These are phyloP conservation scores for Callinectes sapidus DNA, from an alignment of 2,888 invertebrate species.

Conservation along the genomic window DNA sequence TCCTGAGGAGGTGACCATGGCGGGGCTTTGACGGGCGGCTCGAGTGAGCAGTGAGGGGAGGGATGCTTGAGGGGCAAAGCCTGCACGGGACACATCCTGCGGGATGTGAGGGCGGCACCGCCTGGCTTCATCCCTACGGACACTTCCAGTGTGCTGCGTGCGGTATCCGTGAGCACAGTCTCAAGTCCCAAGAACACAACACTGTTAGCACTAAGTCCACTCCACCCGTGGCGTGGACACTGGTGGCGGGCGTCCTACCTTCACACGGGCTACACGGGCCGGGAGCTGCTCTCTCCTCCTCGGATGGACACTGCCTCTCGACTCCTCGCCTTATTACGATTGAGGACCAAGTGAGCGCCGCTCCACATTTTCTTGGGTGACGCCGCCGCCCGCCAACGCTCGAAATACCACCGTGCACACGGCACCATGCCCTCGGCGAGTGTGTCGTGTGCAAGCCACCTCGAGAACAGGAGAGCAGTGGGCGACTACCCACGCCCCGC, in stretches of 20 bases:
- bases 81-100: neutral
- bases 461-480: slow-evolving; percentile 13
- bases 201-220: slow-evolving; percentile 34
- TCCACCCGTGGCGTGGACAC: slow-evolving; percentile 21
- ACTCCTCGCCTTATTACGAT: slow-evolving; percentile 66
- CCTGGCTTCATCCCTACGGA: neutral
- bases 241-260: slow-evolving; percentile 54
- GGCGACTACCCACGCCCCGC: neutral
- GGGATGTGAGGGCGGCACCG: neutral
- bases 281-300: slow-evolving; percentile 64
- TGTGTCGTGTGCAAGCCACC: slow-evolving; percentile 41
- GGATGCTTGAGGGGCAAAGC: neutral
- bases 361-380: slow-evolving; percentile 61
- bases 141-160: neutral
- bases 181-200: neutral
- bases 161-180: neutral
- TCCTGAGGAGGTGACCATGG: neutral
- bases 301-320: slow-evolving; percentile 68
- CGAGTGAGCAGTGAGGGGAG: neutral
- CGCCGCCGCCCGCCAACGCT: slow-evolving; percentile 46
- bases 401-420: slow-evolving; percentile 62
- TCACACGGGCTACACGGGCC: slow-evolving; percentile 65
- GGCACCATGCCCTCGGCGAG: slow-evolving; percentile 34
- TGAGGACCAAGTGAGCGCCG: slow-evolving; percentile 60
- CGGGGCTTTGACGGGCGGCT: neutral